Evolutionary conservation across 2,888 invertebrate genomes (phyloP).

Genomic region (Lycophotia porphyrea): DNA sequence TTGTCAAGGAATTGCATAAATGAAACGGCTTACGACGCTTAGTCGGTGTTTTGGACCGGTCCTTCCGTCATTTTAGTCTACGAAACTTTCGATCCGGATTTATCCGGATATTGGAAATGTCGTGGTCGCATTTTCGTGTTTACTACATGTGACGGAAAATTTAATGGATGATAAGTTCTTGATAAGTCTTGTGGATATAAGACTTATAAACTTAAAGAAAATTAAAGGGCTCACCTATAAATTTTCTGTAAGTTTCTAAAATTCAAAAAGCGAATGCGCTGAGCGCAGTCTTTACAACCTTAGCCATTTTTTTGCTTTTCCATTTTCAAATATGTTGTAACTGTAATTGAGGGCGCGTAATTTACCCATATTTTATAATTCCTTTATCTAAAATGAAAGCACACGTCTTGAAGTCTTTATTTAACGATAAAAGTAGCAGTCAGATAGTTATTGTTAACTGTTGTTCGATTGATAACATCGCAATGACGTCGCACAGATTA

Average conservation of each 20-base stretch:
- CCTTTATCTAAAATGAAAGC: background rate
- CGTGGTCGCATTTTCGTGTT: background rate
- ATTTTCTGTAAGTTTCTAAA: background rate
- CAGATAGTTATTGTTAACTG: slow-evolving; percentile 19
- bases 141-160: background rate
- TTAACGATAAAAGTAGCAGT: slow-evolving; percentile 24
- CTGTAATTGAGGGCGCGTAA: too few relatives aligned
- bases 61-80: background rate
- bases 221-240: too few relatives aligned
- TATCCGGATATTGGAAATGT: background rate
- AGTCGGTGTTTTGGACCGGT: slow-evolving; percentile 5
- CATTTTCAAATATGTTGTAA: background rate
- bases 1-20: slow-evolving; percentile 23
- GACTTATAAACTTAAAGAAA: too few relatives aligned
- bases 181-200: too few relatives aligned
- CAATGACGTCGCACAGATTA: slow-evolving; percentile 24
- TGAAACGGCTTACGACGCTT: background rate
- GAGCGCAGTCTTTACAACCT: background rate
- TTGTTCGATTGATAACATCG: slow-evolving; percentile 29
- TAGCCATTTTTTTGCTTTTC: background rate
- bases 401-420: background rate
- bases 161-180: background rate
- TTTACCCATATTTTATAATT: too few relatives aligned
- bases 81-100: slow-evolving; percentile 2
- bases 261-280: background rate